A percentile compares a stretch with the other conserved stretches of the same genome.
These are phyloP conservation scores for Aegithalos caudatus DNA, from an alignment of 2,113 vertebrate species.

Conservation along the genomic window DNA sequence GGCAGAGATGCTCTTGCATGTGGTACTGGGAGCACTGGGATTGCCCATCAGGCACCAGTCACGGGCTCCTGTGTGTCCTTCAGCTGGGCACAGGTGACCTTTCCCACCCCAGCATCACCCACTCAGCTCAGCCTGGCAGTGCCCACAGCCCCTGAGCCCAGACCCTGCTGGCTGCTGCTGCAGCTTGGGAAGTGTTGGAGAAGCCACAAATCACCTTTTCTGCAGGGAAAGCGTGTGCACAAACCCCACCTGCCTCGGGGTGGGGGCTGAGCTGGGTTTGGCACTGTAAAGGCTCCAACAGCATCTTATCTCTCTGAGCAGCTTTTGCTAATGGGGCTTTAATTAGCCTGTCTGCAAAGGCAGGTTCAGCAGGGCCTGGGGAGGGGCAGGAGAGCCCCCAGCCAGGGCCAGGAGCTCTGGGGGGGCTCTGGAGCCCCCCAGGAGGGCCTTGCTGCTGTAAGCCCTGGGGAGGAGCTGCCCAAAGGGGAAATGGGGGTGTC, in stretches of 20 bases:
- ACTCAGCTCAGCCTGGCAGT: rapidly evolving
- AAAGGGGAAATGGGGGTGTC: rapidly evolving
- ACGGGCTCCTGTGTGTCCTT: not conserved
- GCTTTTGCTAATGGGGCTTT: constrained; percentile 62
- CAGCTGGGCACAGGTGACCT: not conserved
- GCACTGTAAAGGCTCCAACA: not conserved
- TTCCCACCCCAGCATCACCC: not conserved
- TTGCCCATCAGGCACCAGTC: rapidly evolving
- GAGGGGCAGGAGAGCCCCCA: not conserved
- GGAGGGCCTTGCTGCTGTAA: not conserved
- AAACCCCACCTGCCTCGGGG: not conserved
- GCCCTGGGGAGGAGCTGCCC: not conserved
- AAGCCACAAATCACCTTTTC: not conserved
- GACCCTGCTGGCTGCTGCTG: rapidly evolving
- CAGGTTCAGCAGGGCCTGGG: not conserved
- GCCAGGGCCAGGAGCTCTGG: not conserved
- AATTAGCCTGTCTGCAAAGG: not conserved
- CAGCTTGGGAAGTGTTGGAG: rapidly evolving
- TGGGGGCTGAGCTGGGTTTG: not conserved
- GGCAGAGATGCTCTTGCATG: not conserved
- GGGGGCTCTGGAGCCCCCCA: not conserved
- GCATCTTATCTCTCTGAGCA: constrained; percentile 56
- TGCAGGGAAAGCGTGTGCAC: not conserved
- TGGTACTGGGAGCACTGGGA: not conserved
- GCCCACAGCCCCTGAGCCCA: rapidly evolving